These are phyloP conservation scores for Nezara viridula DNA, from an alignment of 2,888 invertebrate genomes.

Conservation along the genomic window DNA sequence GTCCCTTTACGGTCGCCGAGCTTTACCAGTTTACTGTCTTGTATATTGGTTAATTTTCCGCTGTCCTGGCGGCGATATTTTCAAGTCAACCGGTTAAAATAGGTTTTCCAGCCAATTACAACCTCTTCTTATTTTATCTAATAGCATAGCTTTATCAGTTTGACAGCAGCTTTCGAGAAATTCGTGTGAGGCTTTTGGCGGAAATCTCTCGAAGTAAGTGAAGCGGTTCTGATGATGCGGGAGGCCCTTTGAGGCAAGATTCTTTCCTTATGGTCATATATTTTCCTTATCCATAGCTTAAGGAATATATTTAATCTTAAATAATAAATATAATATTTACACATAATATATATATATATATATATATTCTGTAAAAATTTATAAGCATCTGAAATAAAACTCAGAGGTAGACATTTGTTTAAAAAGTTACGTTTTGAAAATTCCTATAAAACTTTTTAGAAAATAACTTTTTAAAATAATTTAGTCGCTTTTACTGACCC, in stretches of 20 bases:
- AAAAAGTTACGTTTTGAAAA: too few relatives aligned
- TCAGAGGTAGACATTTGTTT: too few relatives aligned
- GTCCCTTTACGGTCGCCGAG: not conserved
- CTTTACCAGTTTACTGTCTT: constrained; percentile 16
- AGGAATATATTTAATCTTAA: too few relatives aligned
- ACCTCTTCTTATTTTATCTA: not conserved
- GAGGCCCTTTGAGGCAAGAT: not conserved
- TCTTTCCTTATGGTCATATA: not conserved
- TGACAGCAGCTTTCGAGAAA: not conserved
- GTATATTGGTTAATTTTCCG: constrained; percentile 30
- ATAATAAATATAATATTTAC: not conserved
- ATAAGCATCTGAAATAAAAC: too few relatives aligned
- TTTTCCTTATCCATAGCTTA: not conserved
- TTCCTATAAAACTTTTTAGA: too few relatives aligned
- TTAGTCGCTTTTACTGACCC: too few relatives aligned
- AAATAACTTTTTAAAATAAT: too few relatives aligned
- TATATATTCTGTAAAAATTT: too few relatives aligned
- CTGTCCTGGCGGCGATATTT: constrained; percentile 10
- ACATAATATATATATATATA: too few relatives aligned
- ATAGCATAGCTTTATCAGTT: not conserved
- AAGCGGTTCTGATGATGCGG: not conserved
- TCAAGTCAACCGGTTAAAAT: not conserved
- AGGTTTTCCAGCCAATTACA: not conserved
- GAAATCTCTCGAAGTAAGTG: not conserved
- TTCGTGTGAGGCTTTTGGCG: not conserved